Evolutionary conservation across 2,113 vertebrate genomes (phyloP), one percentile per base, ranked within the genome.

Genomic region (Cyanocitta stelleri): DNA sequence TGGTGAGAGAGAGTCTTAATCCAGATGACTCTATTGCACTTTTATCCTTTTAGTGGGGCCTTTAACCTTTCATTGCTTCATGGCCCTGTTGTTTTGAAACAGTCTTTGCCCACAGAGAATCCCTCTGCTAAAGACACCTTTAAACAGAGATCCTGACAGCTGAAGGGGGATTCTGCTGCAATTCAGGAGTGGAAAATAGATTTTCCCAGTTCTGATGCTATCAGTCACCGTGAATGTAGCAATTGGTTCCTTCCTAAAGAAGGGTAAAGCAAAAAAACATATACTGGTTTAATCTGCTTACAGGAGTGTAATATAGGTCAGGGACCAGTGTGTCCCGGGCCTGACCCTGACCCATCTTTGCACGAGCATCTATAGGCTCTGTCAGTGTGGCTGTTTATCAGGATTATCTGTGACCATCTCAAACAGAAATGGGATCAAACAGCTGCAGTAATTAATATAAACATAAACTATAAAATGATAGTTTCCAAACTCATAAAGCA

Each of bases 1-100:
- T 2, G 3, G 43, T 0, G 20, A 79, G 76, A 63, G 68, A 41
- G 66, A 64, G 55, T 72, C 90, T 96, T 94, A 95, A 95, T 96
- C 92, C 89, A 61, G 93, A 94, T 85, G 94, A 94, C 92, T 95
- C 90, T 86, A 79, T 93, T 91, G 85, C 82, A 80, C 95, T 95
- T 74, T 82, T 81, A 87, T 85, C 73, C 72, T 73, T 93, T 90
- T 89, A 92, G 59, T 10, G 7, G 83, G 76, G 87, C 75, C 91
- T 95, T 89, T 94, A 90, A 96, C 95, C 93, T 95, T 69, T 67
- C 39, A 32, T 66, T 79, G 62, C 66, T 89, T 77, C 86, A 12
- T 16, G 37, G 49, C 59, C 33, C 46, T 35, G 52, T 46, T 94
- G 30, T 73, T 96, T 73, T 95, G 62, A 73, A 89, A 80, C 27